Conservation (phyloP, 2,113 vertebrate species). For the Camarhynchus parvulus region DNA sequence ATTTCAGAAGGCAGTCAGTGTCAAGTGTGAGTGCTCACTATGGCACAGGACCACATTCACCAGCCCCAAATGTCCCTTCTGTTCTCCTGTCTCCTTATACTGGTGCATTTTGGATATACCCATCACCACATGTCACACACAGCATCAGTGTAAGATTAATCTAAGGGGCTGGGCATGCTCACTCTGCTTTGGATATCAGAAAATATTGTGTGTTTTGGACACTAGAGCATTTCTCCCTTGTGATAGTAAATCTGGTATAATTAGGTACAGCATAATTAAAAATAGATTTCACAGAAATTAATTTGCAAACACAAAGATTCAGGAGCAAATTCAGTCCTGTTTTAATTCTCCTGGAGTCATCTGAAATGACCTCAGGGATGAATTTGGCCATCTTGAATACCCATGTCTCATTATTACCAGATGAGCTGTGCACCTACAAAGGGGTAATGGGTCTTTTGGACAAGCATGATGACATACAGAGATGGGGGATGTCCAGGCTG, state of each 20-base stretch:
- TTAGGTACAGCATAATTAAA: background rate
- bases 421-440: background rate
- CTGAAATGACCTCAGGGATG: background rate
- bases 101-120: background rate
- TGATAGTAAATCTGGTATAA: background rate
- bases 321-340: background rate
- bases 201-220: background rate
- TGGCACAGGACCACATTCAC: background rate
- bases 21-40: background rate
- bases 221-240: background rate
- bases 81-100: background rate
- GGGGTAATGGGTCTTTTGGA: background rate
- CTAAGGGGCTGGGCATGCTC: background rate
- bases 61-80: background rate
- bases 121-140: background rate
- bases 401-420: background rate
- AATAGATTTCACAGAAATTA: constrained; percentile 22
- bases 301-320: constrained; percentile 19
- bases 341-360: constrained; percentile 1
- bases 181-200: background rate
- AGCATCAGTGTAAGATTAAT: background rate
- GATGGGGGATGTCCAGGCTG: background rate
- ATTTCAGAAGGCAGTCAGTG: background rate
- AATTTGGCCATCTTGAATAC: background rate
- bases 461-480: rapidly evolving